These are phyloP conservation scores for Bryconaethiops microstoma DNA, from an alignment of 2,797 vertebrate species.

Conservation along the genomic window DNA sequence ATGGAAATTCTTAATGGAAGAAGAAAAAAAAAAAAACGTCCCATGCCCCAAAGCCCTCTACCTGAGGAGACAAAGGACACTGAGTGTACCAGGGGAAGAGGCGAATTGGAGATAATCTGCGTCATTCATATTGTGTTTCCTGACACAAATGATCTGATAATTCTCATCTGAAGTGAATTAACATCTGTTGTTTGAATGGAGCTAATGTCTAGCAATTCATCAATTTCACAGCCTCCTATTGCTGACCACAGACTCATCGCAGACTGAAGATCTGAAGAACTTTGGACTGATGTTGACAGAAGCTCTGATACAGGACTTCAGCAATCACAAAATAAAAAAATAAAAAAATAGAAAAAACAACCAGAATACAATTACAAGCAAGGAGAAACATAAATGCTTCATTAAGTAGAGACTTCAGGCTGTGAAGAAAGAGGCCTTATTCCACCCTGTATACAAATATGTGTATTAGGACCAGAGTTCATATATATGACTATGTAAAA, in stretches of 20 bases:
- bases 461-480: not conserved
- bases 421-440: not conserved
- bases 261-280: conserved; percentile 14
- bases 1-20: conserved; percentile 39
- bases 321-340: not conserved
- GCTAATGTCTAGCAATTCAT: conserved; percentile 81
- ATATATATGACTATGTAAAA: not conserved
- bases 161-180: conserved; percentile 79
- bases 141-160: conserved; percentile 84
- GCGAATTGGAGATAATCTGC: conserved; percentile 75
- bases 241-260: conserved; percentile 71
- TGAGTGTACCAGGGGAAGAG: conserved; percentile 67
- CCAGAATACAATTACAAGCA: conserved; percentile 1
- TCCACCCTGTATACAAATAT: not conserved
- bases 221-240: conserved; percentile 75
- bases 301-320: not conserved
- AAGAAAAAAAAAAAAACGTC: conserved; percentile 41
- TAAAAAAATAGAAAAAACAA: conserved; percentile 5
- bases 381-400: not conserved
- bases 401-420: not conserved
- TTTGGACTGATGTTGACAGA: conserved; percentile 9
- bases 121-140: conserved; percentile 78
- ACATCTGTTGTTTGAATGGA: conserved; percentile 83
- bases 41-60: conserved; percentile 59
- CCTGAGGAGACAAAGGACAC: conserved; percentile 68